These are phyloP conservation scores for Poeciliopsis turneri DNA, from an alignment of 2,797 vertebrate species.

Conservation along the genomic window DNA sequence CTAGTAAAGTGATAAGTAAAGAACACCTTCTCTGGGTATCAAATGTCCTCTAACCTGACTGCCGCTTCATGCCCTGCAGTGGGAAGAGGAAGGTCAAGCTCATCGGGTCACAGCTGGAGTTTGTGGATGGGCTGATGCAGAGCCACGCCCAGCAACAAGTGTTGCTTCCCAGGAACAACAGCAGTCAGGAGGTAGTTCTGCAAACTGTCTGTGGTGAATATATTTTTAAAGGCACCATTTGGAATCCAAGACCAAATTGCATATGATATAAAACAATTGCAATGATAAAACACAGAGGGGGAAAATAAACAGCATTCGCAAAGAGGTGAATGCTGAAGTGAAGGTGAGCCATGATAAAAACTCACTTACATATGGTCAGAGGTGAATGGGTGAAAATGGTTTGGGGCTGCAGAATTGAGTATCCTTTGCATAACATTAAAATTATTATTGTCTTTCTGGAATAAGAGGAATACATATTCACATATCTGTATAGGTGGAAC, in stretches of 20 bases:
- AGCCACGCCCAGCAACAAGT: neutral
- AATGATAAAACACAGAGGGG: neutral
- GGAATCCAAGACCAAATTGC: neutral
- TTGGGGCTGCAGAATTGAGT: neutral
- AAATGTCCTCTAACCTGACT: neutral
- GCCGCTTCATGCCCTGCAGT: slow-evolving; percentile 66
- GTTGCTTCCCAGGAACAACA: neutral
- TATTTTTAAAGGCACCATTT: neutral
- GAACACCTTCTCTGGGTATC: neutral
- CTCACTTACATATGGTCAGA: neutral
- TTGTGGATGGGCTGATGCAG: slow-evolving; percentile 81
- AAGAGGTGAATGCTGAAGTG: neutral
- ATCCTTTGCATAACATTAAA: neutral
- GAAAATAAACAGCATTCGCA: neutral
- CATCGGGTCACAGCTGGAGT: slow-evolving; percentile 81
- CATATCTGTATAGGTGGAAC: neutral
- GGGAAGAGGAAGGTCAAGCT: slow-evolving; percentile 85
- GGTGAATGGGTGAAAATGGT: neutral
- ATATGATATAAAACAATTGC: neutral
- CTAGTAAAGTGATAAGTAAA: neutral
- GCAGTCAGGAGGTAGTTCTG: slow-evolving; percentile 40
- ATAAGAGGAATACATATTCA: neutral
- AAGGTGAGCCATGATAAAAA: neutral
- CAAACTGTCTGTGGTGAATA: neutral
- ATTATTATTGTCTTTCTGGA: neutral